phyloP scores from a whole-genome alignment of 2,113 vertebrate species.

The Canis aureus region DNA sequence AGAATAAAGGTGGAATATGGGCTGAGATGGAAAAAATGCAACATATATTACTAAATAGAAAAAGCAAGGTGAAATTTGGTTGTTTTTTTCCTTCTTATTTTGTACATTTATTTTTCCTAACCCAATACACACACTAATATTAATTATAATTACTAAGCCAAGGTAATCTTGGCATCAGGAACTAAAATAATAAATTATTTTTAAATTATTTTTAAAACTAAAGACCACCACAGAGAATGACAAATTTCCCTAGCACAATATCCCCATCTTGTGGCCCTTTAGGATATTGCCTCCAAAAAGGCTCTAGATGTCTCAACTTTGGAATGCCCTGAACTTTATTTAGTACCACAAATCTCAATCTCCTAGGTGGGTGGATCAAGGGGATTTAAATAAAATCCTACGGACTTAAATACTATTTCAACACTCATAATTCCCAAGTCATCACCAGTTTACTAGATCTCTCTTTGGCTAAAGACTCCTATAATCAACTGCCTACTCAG shows the following conservation, averaged over 20 bases:
- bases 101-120: constrained; percentile 7
- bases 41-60: neutral
- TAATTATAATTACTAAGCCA: constrained; percentile 9
- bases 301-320: neutral
- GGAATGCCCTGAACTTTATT: neutral
- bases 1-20: neutral
- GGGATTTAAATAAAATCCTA: constrained; percentile 15
- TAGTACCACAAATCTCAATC: neutral
- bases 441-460: neutral
- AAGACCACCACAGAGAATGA: neutral
- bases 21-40: neutral
- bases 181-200: constrained; percentile 31
- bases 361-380: neutral
- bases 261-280: constrained; percentile 66
- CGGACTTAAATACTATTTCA: neutral
- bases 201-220: neutral
- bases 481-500: neutral
- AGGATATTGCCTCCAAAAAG: constrained; percentile 19
- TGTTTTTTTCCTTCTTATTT: neutral
- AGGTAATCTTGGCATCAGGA: neutral
- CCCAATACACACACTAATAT: neutral
- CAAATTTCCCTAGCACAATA: neutral
- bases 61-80: neutral
- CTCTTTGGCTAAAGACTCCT: neutral
- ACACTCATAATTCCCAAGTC: neutral